phyloP scores from a whole-genome alignment of 2,888 invertebrate species.

The Cheilosia variabilis region DNA sequence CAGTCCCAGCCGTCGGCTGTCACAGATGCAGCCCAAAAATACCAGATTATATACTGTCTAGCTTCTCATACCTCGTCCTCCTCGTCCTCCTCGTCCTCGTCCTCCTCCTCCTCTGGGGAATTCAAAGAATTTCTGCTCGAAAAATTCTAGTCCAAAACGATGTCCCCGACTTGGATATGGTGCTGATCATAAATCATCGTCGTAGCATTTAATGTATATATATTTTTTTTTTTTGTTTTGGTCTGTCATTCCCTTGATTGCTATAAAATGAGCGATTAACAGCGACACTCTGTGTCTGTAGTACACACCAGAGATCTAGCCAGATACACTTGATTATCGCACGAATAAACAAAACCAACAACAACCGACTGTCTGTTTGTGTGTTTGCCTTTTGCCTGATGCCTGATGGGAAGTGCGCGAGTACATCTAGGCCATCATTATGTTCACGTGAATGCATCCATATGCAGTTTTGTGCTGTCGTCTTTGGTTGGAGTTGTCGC shows the following conservation, averaged over 20 bases:
- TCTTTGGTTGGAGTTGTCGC: neutral
- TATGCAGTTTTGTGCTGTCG: conserved; percentile 26
- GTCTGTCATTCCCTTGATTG: conserved; percentile 49
- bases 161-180: conserved; percentile 28
- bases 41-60: conserved; percentile 30
- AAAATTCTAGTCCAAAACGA: conserved; percentile 39
- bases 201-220: conserved; percentile 26
- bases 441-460: conserved; percentile 61
- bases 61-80: neutral
- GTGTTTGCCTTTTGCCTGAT: too few relatives aligned
- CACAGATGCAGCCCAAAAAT: conserved; percentile 36
- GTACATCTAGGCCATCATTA: conserved; percentile 63
- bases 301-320: conserved; percentile 3
- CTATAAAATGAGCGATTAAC: conserved; percentile 66
- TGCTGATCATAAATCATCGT: conserved; percentile 64
- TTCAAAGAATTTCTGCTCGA: conserved; percentile 15
- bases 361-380: neutral
- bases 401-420: neutral
- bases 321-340: conserved; percentile 56
- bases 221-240: neutral
- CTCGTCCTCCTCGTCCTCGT: neutral
- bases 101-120: conserved; percentile 11
- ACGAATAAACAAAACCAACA: conserved; percentile 6
- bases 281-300: conserved; percentile 28
- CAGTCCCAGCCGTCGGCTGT: conserved; percentile 2